Evolutionary conservation across 2,888 invertebrate species (phyloP), one percentile per base, ranked within the genome.

Genomic region (Icerya purchasi): DNA sequence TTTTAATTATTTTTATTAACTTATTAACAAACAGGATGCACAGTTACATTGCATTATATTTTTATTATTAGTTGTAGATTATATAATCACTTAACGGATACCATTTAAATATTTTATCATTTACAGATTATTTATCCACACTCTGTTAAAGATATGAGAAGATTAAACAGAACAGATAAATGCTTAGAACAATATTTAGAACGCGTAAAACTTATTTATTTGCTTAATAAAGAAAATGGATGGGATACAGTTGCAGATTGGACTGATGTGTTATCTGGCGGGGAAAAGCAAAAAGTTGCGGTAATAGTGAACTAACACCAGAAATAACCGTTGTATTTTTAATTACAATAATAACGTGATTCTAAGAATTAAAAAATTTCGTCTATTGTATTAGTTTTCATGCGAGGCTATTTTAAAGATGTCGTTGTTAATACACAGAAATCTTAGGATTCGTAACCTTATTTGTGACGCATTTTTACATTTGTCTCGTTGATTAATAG

Each of bases 221-320:
- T 96, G 60, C 74, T 87, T 54, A 80, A 83, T 62, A 77, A 94
- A 56, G 93, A 94, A 66, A 84, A 83, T 25, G 88, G 87, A 5
- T 83, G 92, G 78, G 88, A 94, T 72, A 83, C 91, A 0, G 84
- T 91, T 1, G 91, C 92, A 67, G 97, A 98, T 75, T 98, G 97
- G 97, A 87, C 96, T 80, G 98, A 98, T 71, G 92, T 97, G 0
- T 75, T 98, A 3, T 92, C 91, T 49, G 98, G 98, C 0, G 98
- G 97, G 18, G 97, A 98, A 75, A 98, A 98, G 69, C 98, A 98
- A 73, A 77, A 97, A 69, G 84, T 98, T 67, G 97, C 97, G 56
- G 85, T n/a, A n/a, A n/a, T n/a, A n/a, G n/a, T n/a, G n/a, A n/a
- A n/a, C n/a, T n/a, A n/a, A n/a, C n/a, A n/a, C n/a, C n/a, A n/a